phyloP scores from a whole-genome alignment of 2,797 vertebrate genomes.

The Pampus argenteus region DNA sequence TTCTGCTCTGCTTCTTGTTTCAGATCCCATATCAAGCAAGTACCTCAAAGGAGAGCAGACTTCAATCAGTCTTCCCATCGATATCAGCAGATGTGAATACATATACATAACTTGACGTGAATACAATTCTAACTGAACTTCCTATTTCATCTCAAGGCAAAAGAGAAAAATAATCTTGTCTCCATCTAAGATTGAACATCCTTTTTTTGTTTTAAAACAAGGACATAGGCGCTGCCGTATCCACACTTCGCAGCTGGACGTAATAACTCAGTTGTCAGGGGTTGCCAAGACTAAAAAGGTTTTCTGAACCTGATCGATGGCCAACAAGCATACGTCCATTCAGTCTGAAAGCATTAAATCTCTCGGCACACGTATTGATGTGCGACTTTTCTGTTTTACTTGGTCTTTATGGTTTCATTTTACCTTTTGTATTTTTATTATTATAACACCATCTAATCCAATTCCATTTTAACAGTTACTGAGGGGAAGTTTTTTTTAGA shows the following conservation, averaged over 20 bases:
- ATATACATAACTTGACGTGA: slow-evolving; percentile 24
- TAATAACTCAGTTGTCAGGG: slow-evolving; percentile 23
- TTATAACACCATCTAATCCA: neutral
- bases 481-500: neutral
- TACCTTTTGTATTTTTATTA: neutral
- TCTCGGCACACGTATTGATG: slow-evolving; percentile 16
- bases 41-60: slow-evolving; percentile 44
- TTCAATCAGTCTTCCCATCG: slow-evolving; percentile 45
- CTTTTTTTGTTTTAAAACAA: slow-evolving; percentile 13
- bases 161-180: slow-evolving; percentile 10
- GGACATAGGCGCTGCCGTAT: slow-evolving; percentile 4
- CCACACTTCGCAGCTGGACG: slow-evolving; percentile 18
- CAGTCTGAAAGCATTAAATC: slow-evolving; percentile 22
- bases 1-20: slow-evolving; percentile 56
- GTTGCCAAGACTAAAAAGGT: slow-evolving; percentile 29
- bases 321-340: neutral
- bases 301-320: slow-evolving; percentile 39
- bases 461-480: neutral
- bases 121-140: neutral
- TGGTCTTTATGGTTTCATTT: neutral
- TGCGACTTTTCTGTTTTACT: slow-evolving; percentile 4
- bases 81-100: slow-evolving; percentile 42
- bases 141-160: slow-evolving; percentile 23
- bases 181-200: slow-evolving; percentile 21
- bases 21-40: slow-evolving; percentile 45